Base-by-base conservation (phyloP, 2,797 vertebrate species). In the Lates japonicus region DNA sequence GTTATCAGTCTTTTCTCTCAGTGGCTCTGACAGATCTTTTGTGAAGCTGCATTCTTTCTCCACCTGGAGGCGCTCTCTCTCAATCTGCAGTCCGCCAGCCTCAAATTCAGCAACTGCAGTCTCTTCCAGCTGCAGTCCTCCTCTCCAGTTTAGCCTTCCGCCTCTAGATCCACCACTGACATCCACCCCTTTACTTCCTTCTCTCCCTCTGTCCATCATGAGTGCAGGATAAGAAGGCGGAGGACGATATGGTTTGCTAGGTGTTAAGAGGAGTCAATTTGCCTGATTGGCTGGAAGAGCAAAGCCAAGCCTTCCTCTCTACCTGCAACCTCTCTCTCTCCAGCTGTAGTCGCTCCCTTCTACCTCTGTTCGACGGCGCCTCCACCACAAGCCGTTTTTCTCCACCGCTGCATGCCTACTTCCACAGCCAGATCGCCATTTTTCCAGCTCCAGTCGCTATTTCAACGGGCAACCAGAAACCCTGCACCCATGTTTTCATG, bases 81-180 rank as follows among this genome's bases (percentile, higher is more conserved):
- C 97, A 25, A 98, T 97, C 93, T 98, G 97, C 83, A 97, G 94
- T 87, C 97, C 95, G 74, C 97, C 96, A 0, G 96, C 96, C 85
- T 98, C 97, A 69, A 97, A 98, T 86, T 97, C 98, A 3, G 98
- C 90, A 98, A 97, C 90, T 98, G 98, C 79, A 99, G 94, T 73
- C 97, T 94, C 83, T 98, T 98, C 97, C 70, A 99, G 91, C 78
- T 97, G 97, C 81, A 98, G 94, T 62, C 97, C 87, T 98, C 98
- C 72, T 96, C 91, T 99, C 97, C 9, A 98, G 95, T 90, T 97
- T 97, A 98, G 78, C 92, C 96, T 97, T 79, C 97, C 0, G 96
- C 89, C 92, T 98, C 97, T 86, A 97, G 90, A 92, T 97, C 96
- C 75, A 96, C 93, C 5, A 16, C 37, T 0, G 95, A 95, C 55